Conservation (phyloP, 1,140 invertebrate genomes). For the Magallana ariakensis region DNA sequence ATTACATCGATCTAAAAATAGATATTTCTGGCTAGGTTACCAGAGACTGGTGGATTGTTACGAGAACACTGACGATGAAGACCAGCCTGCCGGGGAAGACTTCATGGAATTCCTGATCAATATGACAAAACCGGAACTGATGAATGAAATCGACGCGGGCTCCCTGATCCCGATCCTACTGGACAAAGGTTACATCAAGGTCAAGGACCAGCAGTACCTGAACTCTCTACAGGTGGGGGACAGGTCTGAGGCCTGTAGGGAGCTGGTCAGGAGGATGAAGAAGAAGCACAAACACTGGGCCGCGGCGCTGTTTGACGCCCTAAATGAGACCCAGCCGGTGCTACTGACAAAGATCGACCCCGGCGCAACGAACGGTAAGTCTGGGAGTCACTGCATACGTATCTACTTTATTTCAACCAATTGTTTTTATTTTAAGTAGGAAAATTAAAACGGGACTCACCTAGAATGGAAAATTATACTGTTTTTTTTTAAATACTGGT, state of each 20-base stretch:
- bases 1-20: neutral
- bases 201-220: neutral
- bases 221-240: neutral
- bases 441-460: too few species aligned
- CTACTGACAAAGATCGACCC: slow-evolving; percentile 21
- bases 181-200: neutral
- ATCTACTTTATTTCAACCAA: too few species aligned
- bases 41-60: neutral
- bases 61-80: neutral
- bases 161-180: neutral
- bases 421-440: too few species aligned
- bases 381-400: too few species aligned
- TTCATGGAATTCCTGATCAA: slow-evolving; percentile 22
- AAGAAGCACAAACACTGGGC: slow-evolving; percentile 31
- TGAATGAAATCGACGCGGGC: slow-evolving; percentile 8
- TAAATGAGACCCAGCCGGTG: neutral
- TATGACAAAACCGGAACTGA: slow-evolving; percentile 8
- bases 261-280: neutral
- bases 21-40: neutral
- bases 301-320: neutral
- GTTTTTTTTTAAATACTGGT: too few species aligned
- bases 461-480: too few species aligned
- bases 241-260: slow-evolving; percentile 17
- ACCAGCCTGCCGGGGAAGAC: neutral
- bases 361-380: slow-evolving; percentile 9